phyloP scores from a whole-genome alignment of 2,888 invertebrate species.

The Machimus atricapillus region DNA sequence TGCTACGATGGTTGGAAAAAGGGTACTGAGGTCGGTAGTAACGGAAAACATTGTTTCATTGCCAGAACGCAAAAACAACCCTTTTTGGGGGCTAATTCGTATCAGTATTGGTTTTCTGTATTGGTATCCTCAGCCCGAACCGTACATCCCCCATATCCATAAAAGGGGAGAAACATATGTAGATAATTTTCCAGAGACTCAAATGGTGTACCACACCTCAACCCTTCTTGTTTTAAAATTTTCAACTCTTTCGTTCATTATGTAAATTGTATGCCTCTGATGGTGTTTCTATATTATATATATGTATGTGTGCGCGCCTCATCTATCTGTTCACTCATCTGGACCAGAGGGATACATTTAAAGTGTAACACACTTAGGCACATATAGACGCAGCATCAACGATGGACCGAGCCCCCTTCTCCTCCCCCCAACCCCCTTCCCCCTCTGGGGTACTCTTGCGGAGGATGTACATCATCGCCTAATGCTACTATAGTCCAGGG shows the following conservation, averaged over 20 bases:
- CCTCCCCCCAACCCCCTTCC: no score
- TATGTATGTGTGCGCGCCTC: slow-evolving; percentile 15
- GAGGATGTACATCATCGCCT: slow-evolving; percentile 24
- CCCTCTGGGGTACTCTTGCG: neutral
- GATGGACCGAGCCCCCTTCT: neutral
- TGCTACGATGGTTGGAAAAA: neutral
- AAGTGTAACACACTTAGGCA: slow-evolving; percentile 23
- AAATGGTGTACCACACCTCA: slow-evolving; percentile 46
- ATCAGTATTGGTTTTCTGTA: slow-evolving; percentile 18
- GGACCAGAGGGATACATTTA: slow-evolving; percentile 41
- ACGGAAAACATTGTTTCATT: slow-evolving; percentile 35
- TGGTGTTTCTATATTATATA: neutral
- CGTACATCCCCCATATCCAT: slow-evolving; percentile 28
- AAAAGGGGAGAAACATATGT: slow-evolving; percentile 45
- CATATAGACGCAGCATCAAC: neutral
- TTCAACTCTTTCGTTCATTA: slow-evolving; percentile 48
- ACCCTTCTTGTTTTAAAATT: slow-evolving; percentile 47
- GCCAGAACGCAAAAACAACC: slow-evolving; percentile 24
- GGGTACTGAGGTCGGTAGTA: neutral
- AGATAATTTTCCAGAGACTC: slow-evolving; percentile 47
- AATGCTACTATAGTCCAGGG: slow-evolving; percentile 42
- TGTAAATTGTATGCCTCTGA: slow-evolving; percentile 41
- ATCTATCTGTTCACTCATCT: slow-evolving; percentile 41
- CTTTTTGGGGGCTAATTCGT: slow-evolving; percentile 35
- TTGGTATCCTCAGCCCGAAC: slow-evolving; percentile 25